These are phyloP conservation scores for Lasioglossum pauxillum DNA, from an alignment of 2,888 invertebrate genomes.

Conservation along the genomic window DNA sequence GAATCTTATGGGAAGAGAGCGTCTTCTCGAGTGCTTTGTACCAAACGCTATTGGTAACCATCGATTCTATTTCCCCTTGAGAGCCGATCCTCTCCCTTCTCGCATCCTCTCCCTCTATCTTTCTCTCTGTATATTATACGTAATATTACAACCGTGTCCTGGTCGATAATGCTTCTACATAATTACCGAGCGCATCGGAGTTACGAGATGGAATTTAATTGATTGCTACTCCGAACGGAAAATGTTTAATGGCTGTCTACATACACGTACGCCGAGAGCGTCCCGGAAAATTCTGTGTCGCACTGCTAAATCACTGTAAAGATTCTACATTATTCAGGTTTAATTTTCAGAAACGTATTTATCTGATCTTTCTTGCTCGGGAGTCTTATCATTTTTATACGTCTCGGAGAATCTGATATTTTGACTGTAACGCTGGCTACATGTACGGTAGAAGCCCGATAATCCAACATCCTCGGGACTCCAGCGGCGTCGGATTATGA, in stretches of 20 bases:
- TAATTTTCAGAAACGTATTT: neutral
- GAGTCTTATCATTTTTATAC: neutral
- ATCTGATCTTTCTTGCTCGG: neutral
- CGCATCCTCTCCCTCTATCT: neutral
- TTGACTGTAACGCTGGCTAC: neutral
- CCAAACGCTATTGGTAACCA: conserved; percentile 47
- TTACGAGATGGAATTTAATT: neutral
- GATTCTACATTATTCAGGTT: no score
- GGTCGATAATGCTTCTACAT: neutral
- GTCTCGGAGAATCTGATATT: neutral
- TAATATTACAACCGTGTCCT: neutral
- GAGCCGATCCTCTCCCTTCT: neutral
- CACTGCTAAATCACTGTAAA: no score
- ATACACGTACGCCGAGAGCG: neutral
- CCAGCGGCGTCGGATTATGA: neutral
- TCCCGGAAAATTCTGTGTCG: no score
- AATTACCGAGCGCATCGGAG: neutral
- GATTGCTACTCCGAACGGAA: neutral
- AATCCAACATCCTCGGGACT: neutral
- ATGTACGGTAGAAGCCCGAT: neutral
- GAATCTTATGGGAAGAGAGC: conserved; percentile 58
- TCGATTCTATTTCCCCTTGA: conserved; percentile 38
- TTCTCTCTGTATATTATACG: neutral
- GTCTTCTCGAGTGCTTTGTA: conserved; percentile 26
- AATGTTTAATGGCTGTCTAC: neutral